Base-by-base conservation (phyloP, 2,888 invertebrate species). In the Ctenicera cuprea region DNA sequence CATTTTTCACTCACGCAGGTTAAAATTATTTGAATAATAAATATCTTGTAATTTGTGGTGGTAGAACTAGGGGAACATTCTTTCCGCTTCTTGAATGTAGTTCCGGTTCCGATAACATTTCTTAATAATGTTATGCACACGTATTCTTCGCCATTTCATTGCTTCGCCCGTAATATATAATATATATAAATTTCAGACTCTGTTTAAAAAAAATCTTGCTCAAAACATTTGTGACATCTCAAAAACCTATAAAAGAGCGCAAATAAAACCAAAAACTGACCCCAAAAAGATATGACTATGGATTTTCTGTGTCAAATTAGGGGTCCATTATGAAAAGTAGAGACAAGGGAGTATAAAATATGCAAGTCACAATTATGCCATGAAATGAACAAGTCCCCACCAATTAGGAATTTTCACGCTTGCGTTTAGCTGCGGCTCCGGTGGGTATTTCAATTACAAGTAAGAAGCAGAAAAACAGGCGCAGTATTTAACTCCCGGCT, bases 391-490 rank as follows among this genome's bases (percentile, higher is more conserved):
- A 61, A 59, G 38, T 61, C 48, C 59, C 14, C 57, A 43, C 67
- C 67, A 67, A 68, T 68, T 68, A 68, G 33, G 38, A 43, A 68
- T 68, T 68, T 68, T 68, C 68, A 38, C 57, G 59, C 68, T 68
- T 20, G 33, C 22, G n/a, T 67, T 67, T 59, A 61, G 59, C 61
- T 45, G 12, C 18, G 45, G 18, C 4, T 37, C 57, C 38, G 11
- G 38, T 59, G 68, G 43, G 59, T 45, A 68, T 59, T 68, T 59
- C 59, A 61, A 59, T 68, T 61, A 61, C 45, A 68, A 59, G 18
- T 50, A 54, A 54, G 54, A 54, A 54, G 30, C 30, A 54, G 54
- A 54, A 54, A 54, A 54, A 54, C 30, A 59, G 54, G 33, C 20
- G 22, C 37, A 16, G 62, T 20, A 26, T n/a, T 62, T 33, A 14